Conservation (phyloP, 2,888 invertebrate genomes). For the Rhaphigaster nebulosa region DNA sequence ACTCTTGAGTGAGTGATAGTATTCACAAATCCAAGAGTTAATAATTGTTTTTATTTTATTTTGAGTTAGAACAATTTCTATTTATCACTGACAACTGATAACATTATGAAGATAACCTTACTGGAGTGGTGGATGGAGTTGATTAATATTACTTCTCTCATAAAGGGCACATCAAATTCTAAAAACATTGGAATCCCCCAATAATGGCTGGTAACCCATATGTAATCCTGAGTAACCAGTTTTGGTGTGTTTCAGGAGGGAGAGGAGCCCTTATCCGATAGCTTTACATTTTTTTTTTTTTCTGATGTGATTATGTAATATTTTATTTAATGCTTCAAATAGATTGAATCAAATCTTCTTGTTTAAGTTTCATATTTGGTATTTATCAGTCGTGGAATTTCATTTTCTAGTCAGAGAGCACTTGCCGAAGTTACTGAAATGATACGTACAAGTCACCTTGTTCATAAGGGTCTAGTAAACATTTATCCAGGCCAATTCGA, state of each 20-base stretch:
- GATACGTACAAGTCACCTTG: conserved; percentile 92
- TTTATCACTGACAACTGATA: too few relatives aligned
- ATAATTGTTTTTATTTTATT: too few relatives aligned
- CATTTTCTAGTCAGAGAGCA: conserved; percentile 77
- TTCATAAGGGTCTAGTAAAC: conserved; percentile 91
- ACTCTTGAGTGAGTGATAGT: too few relatives aligned
- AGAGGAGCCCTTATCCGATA: background rate
- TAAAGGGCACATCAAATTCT: background rate
- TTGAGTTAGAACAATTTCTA: too few relatives aligned
- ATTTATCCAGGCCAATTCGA: conserved; percentile 76
- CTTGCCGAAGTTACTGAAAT: conserved; percentile 97
- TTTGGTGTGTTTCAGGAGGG: background rate
- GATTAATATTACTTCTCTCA: background rate
- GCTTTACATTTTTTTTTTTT: background rate
- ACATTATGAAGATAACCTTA: too few relatives aligned
- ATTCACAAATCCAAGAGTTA: too few relatives aligned
- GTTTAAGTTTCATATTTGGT: background rate
- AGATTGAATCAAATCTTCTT: background rate
- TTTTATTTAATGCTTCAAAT: background rate
- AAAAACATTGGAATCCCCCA: background rate
- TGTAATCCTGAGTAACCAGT: background rate
- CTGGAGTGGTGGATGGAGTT: background rate
- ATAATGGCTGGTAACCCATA: background rate
- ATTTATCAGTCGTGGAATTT: background rate
- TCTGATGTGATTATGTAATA: background rate